Base-by-base conservation (phyloP, 2,797 vertebrate genomes). In the Valencia hispanica region DNA sequence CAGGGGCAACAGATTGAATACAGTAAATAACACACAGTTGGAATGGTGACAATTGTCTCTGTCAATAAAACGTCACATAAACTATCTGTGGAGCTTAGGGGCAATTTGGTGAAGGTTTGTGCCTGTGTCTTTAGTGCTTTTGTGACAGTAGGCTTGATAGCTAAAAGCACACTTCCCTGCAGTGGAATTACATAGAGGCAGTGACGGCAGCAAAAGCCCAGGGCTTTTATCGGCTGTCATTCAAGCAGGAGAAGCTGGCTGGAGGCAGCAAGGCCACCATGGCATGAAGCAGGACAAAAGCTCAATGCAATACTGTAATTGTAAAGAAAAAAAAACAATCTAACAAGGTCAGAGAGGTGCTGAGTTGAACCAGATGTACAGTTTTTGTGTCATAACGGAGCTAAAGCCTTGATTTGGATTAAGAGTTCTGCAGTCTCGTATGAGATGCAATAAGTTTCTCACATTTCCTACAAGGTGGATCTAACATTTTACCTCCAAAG, bases 161-260 rank as follows among this genome's bases (percentile, higher is more conserved):
- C 91, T 94, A 93, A 95, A 94, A 94, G 92, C 93, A 88, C 86
- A 87, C 90, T 91, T 86, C 87, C 89, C 92, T 92, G 92, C 90
- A 89, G 89, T 89, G 87, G 87, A 94, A 94, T 94, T 90, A 93
- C 88, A 93, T 86, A 91, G 91, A 77, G 80, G 82, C 68, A 45
- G 86, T 85, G 90, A 93, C 47, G 91, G 87, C 85, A 85, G 90
- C 91, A 87, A 92, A 88, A 93, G 90, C 90, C 88, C 79, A 79
- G 84, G 77, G 93, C 92, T 92, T 93, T 95, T 93, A 95, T 92
- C 86, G 88, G 83, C 90, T 93, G 94, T 93, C 93, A 94, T 87
- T 94, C 92, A 93, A 75, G 73, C 86, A 79, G 81, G 78, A 92
- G 89, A 79, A 84, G 87, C 90, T 91, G 91, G 85, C 80, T 88